phyloP scores from a whole-genome alignment of 2,797 vertebrate genomes.

The Galaxias olidus region DNA sequence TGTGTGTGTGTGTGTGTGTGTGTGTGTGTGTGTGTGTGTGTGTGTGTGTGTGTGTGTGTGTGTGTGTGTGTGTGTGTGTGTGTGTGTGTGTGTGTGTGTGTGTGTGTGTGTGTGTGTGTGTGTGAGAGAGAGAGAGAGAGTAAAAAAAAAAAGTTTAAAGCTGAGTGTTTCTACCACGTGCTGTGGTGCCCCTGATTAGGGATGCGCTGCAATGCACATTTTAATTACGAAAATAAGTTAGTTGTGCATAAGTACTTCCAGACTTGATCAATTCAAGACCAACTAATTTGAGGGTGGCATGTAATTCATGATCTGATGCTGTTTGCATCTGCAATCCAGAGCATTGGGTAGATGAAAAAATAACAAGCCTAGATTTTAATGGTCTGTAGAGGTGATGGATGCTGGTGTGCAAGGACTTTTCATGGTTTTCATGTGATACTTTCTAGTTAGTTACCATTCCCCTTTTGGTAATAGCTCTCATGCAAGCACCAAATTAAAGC shows the following conservation, averaged over 20 bases:
- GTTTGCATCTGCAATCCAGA: slow-evolving; percentile 27
- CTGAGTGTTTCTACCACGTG: slow-evolving; percentile 2
- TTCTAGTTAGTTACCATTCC: no score
- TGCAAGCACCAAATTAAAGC: no score
- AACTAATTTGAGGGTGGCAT: slow-evolving; percentile 20
- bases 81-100: slow-evolving; percentile 27
- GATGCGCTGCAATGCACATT: slow-evolving; percentile 38
- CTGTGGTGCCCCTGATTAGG: slow-evolving; percentile 17
- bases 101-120: slow-evolving; percentile 8
- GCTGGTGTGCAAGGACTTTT: no score
- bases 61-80: slow-evolving; percentile 18
- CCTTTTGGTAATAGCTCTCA: no score
- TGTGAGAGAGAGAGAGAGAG: slow-evolving; percentile 30
- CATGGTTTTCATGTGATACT: no score
- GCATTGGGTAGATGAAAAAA: not conserved
- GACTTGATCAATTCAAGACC: slow-evolving; percentile 26
- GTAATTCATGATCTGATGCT: slow-evolving; percentile 28
- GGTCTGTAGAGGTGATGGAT: no score
- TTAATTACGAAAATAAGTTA: slow-evolving; percentile 24
- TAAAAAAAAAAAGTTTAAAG: slow-evolving; percentile 36
- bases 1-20: slow-evolving; percentile 3
- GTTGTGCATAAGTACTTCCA: slow-evolving; percentile 31
- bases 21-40: slow-evolving; percentile 27
- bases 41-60: slow-evolving; percentile 8
- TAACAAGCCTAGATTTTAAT: no score